Evolutionary conservation across 2,888 invertebrate genomes (phyloP), one percentile per base, ranked within the genome.

Genomic region (Watsonalla cultraria): DNA sequence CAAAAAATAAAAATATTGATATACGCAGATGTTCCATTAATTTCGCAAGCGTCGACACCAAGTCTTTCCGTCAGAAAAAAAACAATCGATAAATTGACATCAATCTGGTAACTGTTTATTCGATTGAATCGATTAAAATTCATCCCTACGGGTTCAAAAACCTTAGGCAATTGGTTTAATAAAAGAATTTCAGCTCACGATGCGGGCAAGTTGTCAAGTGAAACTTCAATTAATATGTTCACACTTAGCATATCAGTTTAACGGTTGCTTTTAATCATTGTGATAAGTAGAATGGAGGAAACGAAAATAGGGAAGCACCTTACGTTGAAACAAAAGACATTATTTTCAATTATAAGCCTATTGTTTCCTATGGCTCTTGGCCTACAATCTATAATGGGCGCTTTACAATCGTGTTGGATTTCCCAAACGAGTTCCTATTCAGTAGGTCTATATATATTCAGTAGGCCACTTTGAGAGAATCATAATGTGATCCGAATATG

Each of bases 111-210:
- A 70, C 65, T 74, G 69, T 68, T 74, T 64, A 67, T 69, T 76
- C 75, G 73, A 80, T 78, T 76, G 76, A 70, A 70, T 72, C 77
- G 70, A 76, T 77, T 75, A 82, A 80, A 76, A 81, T 72, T 78
- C 78, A 81, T 80, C 78, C 82, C 76, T 68, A 61, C 57, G 69
- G 74, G 84, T 78, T 82, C 82, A 80, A 77, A 76, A 81, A 83
- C 80, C 83, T 76, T 76, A 66, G 71, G 75, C 83, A 85, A 85
- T 85, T 79, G 78, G 57, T 71, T 69, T 74, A 82, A 84, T 82
- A 78, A 75, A 79, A 67, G 80, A 76, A 82, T 81, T 84, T 74
- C 69, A 72, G 73, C 64, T 61, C 62, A 52, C 51, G 59, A 84
- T 86, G 84, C 84, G 85, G 85, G 85, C 59, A 52, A 51, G 61